Conservation (phyloP, 1,140 invertebrate species). For the Lucilia sericata region DNA sequence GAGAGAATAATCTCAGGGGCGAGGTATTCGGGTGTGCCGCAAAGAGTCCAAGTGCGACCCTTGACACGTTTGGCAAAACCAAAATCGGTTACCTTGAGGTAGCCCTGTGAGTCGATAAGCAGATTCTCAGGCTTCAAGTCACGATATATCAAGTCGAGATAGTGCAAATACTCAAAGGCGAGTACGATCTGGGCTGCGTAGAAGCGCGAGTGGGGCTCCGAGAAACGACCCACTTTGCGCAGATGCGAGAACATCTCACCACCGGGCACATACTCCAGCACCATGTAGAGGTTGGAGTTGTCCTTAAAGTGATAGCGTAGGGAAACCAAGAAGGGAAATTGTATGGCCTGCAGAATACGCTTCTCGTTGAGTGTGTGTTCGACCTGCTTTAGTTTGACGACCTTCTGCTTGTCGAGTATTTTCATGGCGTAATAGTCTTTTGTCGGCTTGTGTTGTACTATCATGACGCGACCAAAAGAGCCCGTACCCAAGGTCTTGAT, state of each 20-base stretch:
- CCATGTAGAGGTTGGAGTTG: constrained; percentile 99
- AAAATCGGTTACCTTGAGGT: constrained; percentile 99
- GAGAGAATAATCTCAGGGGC: constrained; percentile 98
- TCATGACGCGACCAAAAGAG: constrained; percentile 99
- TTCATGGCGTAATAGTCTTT: constrained; percentile 99
- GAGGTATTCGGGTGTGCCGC: constrained; percentile 99
- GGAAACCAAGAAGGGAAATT: constrained; percentile 96
- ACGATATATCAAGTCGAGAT: constrained; percentile 98
- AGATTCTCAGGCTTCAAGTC: constrained; percentile 99
- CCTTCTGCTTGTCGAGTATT: constrained; percentile 99
- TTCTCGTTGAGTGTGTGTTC: constrained; percentile 99
- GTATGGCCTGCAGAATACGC: constrained; percentile 96
- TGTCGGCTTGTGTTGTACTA: constrained; percentile 97
- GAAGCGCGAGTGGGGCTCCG: constrained; percentile 97
- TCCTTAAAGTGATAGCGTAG: constrained; percentile 98
- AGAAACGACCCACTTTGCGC: constrained; percentile 94
- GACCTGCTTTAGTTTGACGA: constrained; percentile 97
- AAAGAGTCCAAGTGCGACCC: constrained; percentile 99
- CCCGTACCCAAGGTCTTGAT: constrained; percentile 99
- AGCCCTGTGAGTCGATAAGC: constrained; percentile 97
- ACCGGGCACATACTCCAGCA: constrained; percentile 97
- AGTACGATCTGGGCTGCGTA: constrained; percentile 99
- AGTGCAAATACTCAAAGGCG: constrained; percentile 99
- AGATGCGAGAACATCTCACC: constrained; percentile 99
- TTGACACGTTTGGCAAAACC: constrained; percentile 99